These are phyloP conservation scores for Neomonachus schauinslandi DNA, from an alignment of 2,113 vertebrate genomes.

Conservation along the genomic window DNA sequence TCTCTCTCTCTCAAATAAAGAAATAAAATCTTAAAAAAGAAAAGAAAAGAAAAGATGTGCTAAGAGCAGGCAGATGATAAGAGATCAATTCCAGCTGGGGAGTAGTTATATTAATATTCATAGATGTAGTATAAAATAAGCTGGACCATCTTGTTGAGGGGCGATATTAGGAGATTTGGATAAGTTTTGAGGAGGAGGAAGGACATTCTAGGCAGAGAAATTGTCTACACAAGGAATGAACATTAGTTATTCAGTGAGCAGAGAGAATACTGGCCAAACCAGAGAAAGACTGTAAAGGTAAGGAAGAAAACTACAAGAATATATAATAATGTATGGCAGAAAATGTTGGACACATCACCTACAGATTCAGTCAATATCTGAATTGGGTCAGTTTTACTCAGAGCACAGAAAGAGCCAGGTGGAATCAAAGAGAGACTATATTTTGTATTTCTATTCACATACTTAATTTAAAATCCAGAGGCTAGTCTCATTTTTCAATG, in stretches of 20 bases:
- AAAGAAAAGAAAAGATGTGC: background rate
- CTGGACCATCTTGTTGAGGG: background rate
- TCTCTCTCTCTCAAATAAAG: background rate
- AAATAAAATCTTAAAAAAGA: background rate
- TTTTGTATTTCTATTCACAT: constrained; percentile 36
- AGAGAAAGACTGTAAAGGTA: background rate
- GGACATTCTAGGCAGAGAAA: constrained; percentile 17
- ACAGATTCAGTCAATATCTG: background rate
- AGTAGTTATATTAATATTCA: background rate
- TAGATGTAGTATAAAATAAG: background rate
- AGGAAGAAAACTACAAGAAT: background rate
- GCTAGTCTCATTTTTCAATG: background rate
- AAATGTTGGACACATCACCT: background rate
- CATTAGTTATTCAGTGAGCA: background rate
- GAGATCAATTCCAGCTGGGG: background rate
- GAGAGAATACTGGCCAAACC: background rate
- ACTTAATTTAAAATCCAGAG: constrained; percentile 58
- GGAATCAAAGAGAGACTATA: constrained; percentile 25
- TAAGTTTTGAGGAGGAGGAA: background rate
- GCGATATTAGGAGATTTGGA: background rate
- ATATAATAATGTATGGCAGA: background rate
- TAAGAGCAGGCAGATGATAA: background rate
- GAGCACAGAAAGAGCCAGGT: background rate
- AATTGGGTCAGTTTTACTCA: background rate
- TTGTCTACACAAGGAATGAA: background rate